Base-by-base conservation (phyloP, 2,888 invertebrate genomes). In the Smittia sp. region DNA sequence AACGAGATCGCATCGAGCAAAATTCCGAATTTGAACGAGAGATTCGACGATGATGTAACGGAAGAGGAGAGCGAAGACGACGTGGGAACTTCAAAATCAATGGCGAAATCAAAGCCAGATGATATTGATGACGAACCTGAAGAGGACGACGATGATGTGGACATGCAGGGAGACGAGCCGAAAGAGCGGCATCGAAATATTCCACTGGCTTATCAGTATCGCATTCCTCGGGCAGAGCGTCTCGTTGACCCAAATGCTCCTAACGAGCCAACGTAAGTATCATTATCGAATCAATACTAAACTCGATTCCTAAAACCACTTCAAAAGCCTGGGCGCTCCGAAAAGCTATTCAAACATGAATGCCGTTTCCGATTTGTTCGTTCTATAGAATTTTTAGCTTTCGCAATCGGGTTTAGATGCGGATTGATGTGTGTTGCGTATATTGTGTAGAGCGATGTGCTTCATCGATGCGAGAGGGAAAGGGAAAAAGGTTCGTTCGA, bases 181-280 rank as follows among this genome's bases (percentile, higher is more conserved):
- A 63, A 4, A 18, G 65, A 73, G n/a, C 73, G 46, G 7, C 39
- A 27, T 27, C 15, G 15, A 24, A n/a, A 65, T 1, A 15, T 18
- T 25, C 65, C 65, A 27, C 11, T 72, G 15, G 46, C 25, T 7
- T 65, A 65, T 65, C 73, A 73, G 18, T 73, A 73, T 32, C 46
- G 65, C 2, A 65, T 73, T n/a, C 73, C 73, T 3, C 18, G 74
- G 32, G 80, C 81, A 2, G 80, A 81, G 76, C 79, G 79, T 0
- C 76, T 82, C n/a, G 54, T 72, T 52, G 73, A 73, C 65, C 65
- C 73, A 46, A 39, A 65, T 73, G 68, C 74, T 13, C 81, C 81
- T 4, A 77, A 79, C 39, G 83, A 82, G 77, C 82, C 83, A 75
- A 81, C 79, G 82, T 82, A 77, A 80, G 81, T 79, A 74, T 74